These are phyloP conservation scores for Galerucella pusilla DNA, from an alignment of 2,888 invertebrate genomes.

Conservation along the genomic window DNA sequence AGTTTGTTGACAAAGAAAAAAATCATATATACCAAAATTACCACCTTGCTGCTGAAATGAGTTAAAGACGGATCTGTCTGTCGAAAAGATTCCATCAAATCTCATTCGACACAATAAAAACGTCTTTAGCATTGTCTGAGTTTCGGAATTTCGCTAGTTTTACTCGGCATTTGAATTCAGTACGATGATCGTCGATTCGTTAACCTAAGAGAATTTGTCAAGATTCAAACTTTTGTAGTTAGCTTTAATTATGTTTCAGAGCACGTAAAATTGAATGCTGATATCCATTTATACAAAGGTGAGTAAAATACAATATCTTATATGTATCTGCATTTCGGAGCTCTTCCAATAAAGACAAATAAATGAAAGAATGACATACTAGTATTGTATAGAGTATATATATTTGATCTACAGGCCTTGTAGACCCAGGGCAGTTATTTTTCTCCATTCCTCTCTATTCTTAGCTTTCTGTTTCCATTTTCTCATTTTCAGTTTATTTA, in stretches of 20 bases:
- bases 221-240: conserved; percentile 1
- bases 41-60: background rate
- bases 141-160: conserved; percentile 9
- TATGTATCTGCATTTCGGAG: too few species aligned
- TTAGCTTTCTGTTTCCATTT: too few species aligned
- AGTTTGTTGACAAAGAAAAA: background rate
- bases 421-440: too few species aligned
- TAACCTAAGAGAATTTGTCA: conserved; percentile 10
- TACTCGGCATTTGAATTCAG: conserved; percentile 3
- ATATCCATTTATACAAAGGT: too few species aligned
- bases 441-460: too few species aligned
- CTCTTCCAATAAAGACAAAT: too few species aligned
- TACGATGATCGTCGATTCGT: background rate
- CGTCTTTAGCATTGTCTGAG: conserved; percentile 10
- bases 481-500: too few species aligned
- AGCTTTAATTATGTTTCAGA: background rate
- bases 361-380: too few species aligned
- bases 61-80: background rate
- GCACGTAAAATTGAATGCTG: too few species aligned
- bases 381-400: too few species aligned
- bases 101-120: conserved; percentile 4
- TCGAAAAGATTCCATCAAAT: conserved; percentile 4
- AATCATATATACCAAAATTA: background rate
- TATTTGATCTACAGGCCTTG: too few species aligned
- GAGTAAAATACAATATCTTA: too few species aligned